Base-by-base conservation (phyloP, 2,797 vertebrate genomes). In the Toxotes lorentzi region DNA sequence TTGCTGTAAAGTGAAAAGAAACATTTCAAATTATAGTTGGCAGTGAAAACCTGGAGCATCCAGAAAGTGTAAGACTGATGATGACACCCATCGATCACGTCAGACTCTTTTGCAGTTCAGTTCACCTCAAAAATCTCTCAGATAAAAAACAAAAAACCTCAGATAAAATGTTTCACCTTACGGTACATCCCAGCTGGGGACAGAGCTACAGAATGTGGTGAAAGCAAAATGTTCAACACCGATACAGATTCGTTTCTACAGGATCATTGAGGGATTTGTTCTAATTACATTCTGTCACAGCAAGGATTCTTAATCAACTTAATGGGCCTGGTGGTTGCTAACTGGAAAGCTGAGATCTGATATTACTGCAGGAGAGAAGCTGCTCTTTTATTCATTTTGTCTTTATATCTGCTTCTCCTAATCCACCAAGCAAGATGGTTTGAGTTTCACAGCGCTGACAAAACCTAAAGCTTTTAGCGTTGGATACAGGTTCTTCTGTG, bases 201-300 rank as follows among this genome's bases (percentile, higher is more conserved):
- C 40, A 67, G 66, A 67, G 50, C 47, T 48, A 56, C 57, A 45
- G n/a, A 50, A 34, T 34, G 35, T 21, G 0, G 34, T 66, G 57
- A 69, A 71, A 84, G 50, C 41, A 76, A 80, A 89, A 73, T 64
- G 68, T 68, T 79, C 4, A 61, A 56, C 41, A 79, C 38, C 0
- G 32, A 73, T 48, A 73, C 75, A 50, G 41, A 60, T 87, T 87
- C 34, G 54, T 70, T 82, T 78, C 76, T 47, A 51, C 54, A 51
- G 73, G 62, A 76, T 85, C 83, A 89, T 82, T 38, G 0, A 58
- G 86, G 84, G 92, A 90, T 88, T 91, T 87, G 63, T 53, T 83
- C 32, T 88, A 89, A 88, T 91, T 89, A 82, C 74, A 62, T 88
- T 90, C 76, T 78, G 81, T 74, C 88, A 82, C 78, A 86, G 76